A percentile compares a stretch with the other conserved stretches of the same genome.
These are phyloP conservation scores for Chlorops oryzae DNA, from an alignment of 1,140 invertebrate species.

Conservation along the genomic window DNA sequence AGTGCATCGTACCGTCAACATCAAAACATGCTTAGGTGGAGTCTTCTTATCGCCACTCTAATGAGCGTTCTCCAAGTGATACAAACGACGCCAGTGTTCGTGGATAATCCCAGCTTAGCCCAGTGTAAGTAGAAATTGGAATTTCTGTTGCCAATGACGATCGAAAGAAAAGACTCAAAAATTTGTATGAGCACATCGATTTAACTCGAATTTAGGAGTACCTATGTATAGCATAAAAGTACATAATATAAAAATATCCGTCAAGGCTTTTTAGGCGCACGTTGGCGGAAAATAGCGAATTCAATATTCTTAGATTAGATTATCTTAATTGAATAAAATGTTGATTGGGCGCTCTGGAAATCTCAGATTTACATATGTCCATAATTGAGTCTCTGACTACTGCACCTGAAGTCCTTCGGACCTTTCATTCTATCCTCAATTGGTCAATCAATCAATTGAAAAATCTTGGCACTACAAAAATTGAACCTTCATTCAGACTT, in stretches of 20 bases:
- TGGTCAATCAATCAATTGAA: no score
- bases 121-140: conserved; percentile 37
- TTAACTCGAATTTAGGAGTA: conserved; percentile 6
- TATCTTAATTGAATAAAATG: background rate
- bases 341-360: no score
- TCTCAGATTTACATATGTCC: no score
- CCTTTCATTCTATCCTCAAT: no score
- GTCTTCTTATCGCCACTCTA: no score
- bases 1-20: no score
- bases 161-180: conserved; percentile 4
- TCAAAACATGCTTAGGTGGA: no score
- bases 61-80: conserved; percentile 24
- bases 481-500: no score
- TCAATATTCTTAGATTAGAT: background rate
- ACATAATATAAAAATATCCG: background rate
- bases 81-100: conserved; percentile 37
- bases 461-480: no score
- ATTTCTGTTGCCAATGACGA: conserved; percentile 3
- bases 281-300: conserved; percentile 5
- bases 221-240: background rate
- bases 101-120: conserved; percentile 47
- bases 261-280: background rate
- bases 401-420: no score
- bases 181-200: no score
- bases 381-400: no score